Percentiles rank a stretch among this genome's conserved stretches.
These are phyloP conservation scores for Danio kyathit DNA, from an alignment of 2,797 vertebrate genomes.

Conservation along the genomic window DNA sequence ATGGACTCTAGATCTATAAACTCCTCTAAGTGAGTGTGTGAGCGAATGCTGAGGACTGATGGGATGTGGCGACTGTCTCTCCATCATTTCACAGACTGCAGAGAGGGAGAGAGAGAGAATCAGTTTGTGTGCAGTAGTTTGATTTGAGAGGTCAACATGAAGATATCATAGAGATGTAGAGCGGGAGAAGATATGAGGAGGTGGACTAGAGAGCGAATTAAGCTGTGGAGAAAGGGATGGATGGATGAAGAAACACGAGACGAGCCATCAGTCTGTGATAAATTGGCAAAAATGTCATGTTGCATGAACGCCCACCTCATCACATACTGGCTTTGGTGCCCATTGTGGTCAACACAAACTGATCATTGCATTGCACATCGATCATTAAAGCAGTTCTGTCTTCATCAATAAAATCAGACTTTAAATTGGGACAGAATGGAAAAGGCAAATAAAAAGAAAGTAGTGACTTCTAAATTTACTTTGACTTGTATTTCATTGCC, in stretches of 20 bases:
- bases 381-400: background rate
- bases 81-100: background rate
- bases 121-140: background rate
- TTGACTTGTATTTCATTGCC: too few relatives aligned
- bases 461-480: too few relatives aligned
- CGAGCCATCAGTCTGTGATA: background rate
- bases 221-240: conserved; percentile 16
- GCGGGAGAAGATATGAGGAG: background rate
- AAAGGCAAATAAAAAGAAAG: too few relatives aligned
- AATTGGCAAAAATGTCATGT: background rate
- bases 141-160: background rate
- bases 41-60: background rate
- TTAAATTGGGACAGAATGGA: too few relatives aligned
- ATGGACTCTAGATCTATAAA: conserved; percentile 40
- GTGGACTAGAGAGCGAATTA: background rate
- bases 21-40: conserved; percentile 41
- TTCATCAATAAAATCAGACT: too few relatives aligned
- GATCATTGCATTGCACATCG: background rate
- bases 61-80: conserved; percentile 37
- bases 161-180: background rate
- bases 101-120: background rate
- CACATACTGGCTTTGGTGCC: background rate
- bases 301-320: conserved; percentile 21
- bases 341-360: background rate
- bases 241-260: background rate